Conservation (phyloP, 2,888 invertebrate species). For the Helleia helle region DNA sequence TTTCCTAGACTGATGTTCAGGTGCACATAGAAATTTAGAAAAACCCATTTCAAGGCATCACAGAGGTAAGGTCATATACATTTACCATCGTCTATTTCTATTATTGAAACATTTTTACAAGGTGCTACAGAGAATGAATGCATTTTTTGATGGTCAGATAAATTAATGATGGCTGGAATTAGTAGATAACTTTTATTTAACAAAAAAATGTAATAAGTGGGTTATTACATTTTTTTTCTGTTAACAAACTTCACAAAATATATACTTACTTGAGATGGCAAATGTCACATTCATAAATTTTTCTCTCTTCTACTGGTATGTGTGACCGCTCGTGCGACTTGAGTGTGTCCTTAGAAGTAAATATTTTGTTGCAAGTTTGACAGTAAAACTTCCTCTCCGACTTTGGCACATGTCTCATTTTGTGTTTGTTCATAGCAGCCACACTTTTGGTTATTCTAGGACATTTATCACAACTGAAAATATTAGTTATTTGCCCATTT, state of each 20-base stretch:
- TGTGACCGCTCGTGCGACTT: constrained; percentile 68
- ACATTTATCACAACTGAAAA: constrained; percentile 67
- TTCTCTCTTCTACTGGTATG: constrained; percentile 68
- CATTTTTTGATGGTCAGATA: too few relatives aligned
- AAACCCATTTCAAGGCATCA: too few relatives aligned
- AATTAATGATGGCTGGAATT: too few relatives aligned
- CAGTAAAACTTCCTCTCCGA: constrained; percentile 62
- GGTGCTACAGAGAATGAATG: too few relatives aligned
- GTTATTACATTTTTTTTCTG: background rate
- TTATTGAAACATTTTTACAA: too few relatives aligned
- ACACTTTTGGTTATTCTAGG: constrained; percentile 62
- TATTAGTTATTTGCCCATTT: background rate
- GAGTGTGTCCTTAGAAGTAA: constrained; percentile 58
- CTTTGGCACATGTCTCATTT: constrained; percentile 69
- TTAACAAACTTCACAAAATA: background rate
- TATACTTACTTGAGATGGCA: constrained; percentile 66
- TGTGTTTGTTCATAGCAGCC: constrained; percentile 62
- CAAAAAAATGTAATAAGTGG: too few relatives aligned
- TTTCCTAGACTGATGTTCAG: too few relatives aligned
- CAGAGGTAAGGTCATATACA: too few relatives aligned
- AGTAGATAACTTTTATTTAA: too few relatives aligned
- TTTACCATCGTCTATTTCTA: too few relatives aligned
- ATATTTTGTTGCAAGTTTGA: constrained; percentile 60
- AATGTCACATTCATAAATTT: constrained; percentile 62
- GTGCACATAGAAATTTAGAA: too few relatives aligned